phyloP scores from a whole-genome alignment of 2,888 invertebrate species.

The Buathra laborator region DNA sequence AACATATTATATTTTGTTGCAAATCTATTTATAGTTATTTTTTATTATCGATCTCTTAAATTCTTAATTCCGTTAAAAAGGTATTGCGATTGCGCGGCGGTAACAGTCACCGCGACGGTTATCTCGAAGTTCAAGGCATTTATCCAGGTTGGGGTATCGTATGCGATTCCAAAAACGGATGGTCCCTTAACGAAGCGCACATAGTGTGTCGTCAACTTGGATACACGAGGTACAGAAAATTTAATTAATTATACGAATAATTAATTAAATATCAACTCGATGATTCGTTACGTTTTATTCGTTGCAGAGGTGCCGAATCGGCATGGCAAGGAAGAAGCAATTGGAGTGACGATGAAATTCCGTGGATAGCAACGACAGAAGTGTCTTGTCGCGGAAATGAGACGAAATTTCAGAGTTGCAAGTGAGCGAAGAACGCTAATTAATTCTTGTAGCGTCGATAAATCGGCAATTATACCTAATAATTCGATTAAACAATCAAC shows the following conservation, averaged over 20 bases:
- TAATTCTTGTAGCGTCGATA: slow-evolving; percentile 16
- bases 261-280: slow-evolving; percentile 3
- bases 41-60: not conserved
- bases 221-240: slow-evolving; percentile 82
- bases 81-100: slow-evolving; percentile 85
- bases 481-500: slow-evolving; percentile 45
- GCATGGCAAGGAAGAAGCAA: slow-evolving; percentile 85
- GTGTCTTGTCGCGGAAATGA: slow-evolving; percentile 85
- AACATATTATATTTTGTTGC: not conserved
- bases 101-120: slow-evolving; percentile 84
- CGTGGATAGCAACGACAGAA: slow-evolving; percentile 82
- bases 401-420: slow-evolving; percentile 83
- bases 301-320: slow-evolving; percentile 85
- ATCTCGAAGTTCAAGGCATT: slow-evolving; percentile 84
- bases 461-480: slow-evolving; percentile 3
- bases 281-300: not conserved
- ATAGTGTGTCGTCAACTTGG: slow-evolving; percentile 86
- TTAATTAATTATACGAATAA: slow-evolving; percentile 37
- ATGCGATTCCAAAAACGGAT: slow-evolving; percentile 85
- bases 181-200: slow-evolving; percentile 86
- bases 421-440: slow-evolving; percentile 72
- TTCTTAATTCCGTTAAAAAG: slow-evolving; percentile 72
- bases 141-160: slow-evolving; percentile 86
- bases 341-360: slow-evolving; percentile 75
- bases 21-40: not conserved